Evolutionary conservation across 2,888 invertebrate genomes (phyloP).

Genomic region (Agonopterix subpropinquella): DNA sequence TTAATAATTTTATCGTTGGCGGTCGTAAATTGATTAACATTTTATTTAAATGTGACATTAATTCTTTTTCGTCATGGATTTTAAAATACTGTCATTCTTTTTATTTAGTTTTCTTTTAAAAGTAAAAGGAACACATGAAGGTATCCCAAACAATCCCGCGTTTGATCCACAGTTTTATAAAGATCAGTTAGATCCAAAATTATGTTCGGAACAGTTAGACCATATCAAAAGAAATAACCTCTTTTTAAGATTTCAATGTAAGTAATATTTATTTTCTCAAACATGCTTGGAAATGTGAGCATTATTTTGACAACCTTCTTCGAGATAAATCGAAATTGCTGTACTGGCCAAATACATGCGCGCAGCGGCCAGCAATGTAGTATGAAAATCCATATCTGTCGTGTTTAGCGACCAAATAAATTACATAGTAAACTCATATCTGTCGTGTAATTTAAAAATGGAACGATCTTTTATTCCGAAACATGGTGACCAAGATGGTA

Average conservation of each 20-base stretch:
- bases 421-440: no score
- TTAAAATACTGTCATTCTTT: neutral
- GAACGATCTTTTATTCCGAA: no score
- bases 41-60: neutral
- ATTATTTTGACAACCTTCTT: no score
- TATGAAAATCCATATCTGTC: no score
- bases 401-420: no score
- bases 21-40: neutral
- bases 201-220: conserved; percentile 13
- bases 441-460: no score
- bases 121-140: neutral
- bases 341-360: no score
- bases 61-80: neutral
- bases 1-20: neutral
- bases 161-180: conserved; percentile 14
- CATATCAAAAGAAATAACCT: conserved; percentile 20
- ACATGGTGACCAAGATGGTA: no score
- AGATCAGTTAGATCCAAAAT: conserved; percentile 11
- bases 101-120: neutral
- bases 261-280: conserved; percentile 1
- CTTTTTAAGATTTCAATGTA: conserved; percentile 1
- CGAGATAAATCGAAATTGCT: no score
- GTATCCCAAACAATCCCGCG: conserved; percentile 2
- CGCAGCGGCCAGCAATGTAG: no score
- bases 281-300: no score